These are phyloP conservation scores for Albula goreensis DNA, from an alignment of 2,113 vertebrate genomes.

Conservation along the genomic window DNA sequence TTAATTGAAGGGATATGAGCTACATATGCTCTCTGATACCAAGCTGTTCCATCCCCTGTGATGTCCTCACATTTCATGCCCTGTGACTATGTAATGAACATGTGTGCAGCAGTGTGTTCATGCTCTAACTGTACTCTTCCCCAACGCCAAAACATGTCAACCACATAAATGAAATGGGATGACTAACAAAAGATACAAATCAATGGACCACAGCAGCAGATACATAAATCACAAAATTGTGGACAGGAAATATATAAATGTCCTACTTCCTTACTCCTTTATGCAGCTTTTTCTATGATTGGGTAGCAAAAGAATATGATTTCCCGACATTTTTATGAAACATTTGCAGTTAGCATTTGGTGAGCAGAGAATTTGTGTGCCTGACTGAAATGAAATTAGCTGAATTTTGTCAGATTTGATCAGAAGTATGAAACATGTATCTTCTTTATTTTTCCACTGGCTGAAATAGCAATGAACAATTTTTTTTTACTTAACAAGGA, in stretches of 20 bases:
- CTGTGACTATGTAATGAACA: neutral
- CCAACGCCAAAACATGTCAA: neutral
- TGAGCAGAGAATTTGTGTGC: neutral
- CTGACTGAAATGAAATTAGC: slow-evolving; percentile 14
- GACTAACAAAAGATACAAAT: neutral
- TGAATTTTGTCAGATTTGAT: slow-evolving; percentile 5
- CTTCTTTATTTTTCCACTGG: neutral
- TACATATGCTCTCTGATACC: neutral
- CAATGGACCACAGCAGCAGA: neutral
- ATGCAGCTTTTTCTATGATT: neutral
- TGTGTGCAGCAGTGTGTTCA: neutral
- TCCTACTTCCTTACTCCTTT: neutral
- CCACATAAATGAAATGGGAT: neutral
- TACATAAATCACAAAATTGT: neutral
- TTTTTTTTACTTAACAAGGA: neutral
- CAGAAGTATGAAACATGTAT: neutral
- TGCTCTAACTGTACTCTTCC: neutral
- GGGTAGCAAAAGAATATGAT: neutral
- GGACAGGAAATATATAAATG: neutral
- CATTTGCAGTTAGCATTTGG: slow-evolving; percentile 2
- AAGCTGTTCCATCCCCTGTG: neutral
- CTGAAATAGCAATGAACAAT: neutral
- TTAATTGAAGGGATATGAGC: neutral
- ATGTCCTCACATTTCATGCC: neutral
- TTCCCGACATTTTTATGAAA: slow-evolving; percentile 12